Percentiles rank a stretch among this genome's conserved stretches.
Evolutionary conservation across 2,888 invertebrate genomes (phyloP).

Genomic region (Pseudanteris insignis): DNA sequence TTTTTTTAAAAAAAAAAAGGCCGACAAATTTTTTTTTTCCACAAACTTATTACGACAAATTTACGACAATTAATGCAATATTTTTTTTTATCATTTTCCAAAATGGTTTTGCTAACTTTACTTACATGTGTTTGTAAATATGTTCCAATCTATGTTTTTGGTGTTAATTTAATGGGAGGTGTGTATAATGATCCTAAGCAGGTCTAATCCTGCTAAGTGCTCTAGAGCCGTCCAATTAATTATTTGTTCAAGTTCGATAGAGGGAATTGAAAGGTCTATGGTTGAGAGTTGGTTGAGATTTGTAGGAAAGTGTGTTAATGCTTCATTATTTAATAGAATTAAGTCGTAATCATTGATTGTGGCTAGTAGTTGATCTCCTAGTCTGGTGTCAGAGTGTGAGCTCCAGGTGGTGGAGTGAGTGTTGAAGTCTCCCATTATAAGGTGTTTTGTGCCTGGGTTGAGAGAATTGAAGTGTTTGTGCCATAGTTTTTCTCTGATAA

Average conservation of each 20-base stretch:
- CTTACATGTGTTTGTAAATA: too few species aligned
- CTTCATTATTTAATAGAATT: background rate
- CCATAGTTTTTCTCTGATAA: constrained; percentile 2
- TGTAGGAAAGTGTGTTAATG: background rate
- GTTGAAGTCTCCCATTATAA: constrained; percentile 2
- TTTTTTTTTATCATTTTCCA: too few species aligned
- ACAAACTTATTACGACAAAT: too few species aligned
- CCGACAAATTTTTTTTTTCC: too few species aligned
- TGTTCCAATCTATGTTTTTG: constrained; percentile 7
- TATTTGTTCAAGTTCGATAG: too few species aligned
- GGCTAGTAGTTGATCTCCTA: background rate
- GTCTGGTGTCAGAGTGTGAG: background rate
- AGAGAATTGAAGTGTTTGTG: background rate
- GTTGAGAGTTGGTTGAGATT: background rate
- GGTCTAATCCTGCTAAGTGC: background rate
- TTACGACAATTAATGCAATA: too few species aligned
- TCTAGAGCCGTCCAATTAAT: background rate
- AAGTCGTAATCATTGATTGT: background rate
- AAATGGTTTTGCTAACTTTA: too few species aligned
- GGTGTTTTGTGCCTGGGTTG: background rate
- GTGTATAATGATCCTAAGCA: background rate
- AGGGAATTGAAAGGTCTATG: background rate
- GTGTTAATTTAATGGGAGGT: constrained; percentile 5
- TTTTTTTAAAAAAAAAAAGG: too few species aligned
- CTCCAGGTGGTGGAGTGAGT: constrained; percentile 1